Evolutionary conservation across 1,140 invertebrate genomes (phyloP).

Genomic region (Zaprionus lachaisei): DNA sequence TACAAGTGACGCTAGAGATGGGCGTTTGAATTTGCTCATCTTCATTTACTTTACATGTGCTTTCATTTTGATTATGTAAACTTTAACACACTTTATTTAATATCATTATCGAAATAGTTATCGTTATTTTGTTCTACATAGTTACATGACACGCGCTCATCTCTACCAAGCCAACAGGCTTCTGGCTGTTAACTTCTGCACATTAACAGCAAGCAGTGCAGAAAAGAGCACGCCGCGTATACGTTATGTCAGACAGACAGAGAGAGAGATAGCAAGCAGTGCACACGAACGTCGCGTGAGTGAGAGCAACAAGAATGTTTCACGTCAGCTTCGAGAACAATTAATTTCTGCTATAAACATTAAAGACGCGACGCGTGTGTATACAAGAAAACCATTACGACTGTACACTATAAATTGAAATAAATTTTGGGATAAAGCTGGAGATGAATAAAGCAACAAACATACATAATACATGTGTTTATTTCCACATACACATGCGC

Average conservation of each 20-base stretch:
- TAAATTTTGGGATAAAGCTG: constrained; percentile 20
- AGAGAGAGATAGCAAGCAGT: constrained; percentile 25
- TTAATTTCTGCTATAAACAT: constrained; percentile 33
- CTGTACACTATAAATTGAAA: constrained; percentile 29
- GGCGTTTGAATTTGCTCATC: background rate
- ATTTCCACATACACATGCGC: background rate
- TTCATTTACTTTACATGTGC: too few relatives aligned
- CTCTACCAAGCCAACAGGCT: background rate
- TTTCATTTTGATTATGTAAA: background rate
- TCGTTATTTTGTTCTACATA: background rate
- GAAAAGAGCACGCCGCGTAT: constrained; percentile 25
- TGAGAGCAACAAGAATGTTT: background rate
- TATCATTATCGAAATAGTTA: background rate
- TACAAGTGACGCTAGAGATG: background rate
- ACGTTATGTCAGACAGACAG: constrained; percentile 22
- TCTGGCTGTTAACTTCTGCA: constrained; percentile 18
- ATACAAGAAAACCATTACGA: constrained; percentile 41
- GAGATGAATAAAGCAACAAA: constrained; percentile 7
- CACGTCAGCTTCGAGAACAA: constrained; percentile 24
- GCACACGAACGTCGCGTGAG: background rate
- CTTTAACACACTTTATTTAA: background rate
- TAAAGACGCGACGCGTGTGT: constrained; percentile 32
- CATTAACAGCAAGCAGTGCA: constrained; percentile 33
- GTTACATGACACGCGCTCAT: background rate
- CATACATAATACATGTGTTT: background rate